Evolutionary conservation across 2,113 vertebrate genomes (phyloP), one percentile per base, ranked within the genome.

Genomic region (Mus musculus): DNA sequence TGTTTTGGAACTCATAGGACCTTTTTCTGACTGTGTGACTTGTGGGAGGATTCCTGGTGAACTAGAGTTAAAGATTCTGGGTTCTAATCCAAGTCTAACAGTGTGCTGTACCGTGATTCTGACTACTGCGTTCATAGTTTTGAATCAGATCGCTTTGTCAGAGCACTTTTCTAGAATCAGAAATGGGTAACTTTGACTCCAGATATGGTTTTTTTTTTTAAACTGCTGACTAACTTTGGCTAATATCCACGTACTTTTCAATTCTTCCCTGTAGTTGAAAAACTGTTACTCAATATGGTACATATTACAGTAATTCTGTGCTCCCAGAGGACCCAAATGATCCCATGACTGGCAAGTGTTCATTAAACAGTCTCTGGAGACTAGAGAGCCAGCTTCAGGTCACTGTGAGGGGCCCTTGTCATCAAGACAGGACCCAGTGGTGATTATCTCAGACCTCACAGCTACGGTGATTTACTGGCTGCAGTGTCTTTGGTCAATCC

Each of bases 271-370:
- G 12, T 69, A 81, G 22, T 88, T 90, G 86, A 84, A 54, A 73
- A 90, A 28, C 61, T 77, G 0, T 75, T 87, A 16, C 19, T 33
- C 56, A n/a, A 0, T 84, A 20, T 71, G 36, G n/a, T 87, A 12
- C 72, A 52, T 59, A 65, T 1, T 42, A 65, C 16, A 72, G 20
- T 69, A 80, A 19, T 85, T 94, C 20, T 88, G 12, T 96, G 80
- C 54, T 76, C 8, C 24, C 42, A 46, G 19, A 17, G 61, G 77
- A 72, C 77, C 24, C n/a, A 89, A 16, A 65, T 82, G 36, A 59
- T 71, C 22, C 89, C 26, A 9, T 94, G 69, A 89, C 42, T 94
- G 11, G 12, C 94, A 84, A 61, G 28, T 63, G 49, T 94, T 94
- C 80, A 33, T 13, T 16, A 59, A 91, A 67, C 61, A 89, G 6